Percentiles rank a stretch among this genome's conserved stretches.
Evolutionary conservation across 2,888 invertebrate genomes (phyloP).

Genomic region (Acleris literana): DNA sequence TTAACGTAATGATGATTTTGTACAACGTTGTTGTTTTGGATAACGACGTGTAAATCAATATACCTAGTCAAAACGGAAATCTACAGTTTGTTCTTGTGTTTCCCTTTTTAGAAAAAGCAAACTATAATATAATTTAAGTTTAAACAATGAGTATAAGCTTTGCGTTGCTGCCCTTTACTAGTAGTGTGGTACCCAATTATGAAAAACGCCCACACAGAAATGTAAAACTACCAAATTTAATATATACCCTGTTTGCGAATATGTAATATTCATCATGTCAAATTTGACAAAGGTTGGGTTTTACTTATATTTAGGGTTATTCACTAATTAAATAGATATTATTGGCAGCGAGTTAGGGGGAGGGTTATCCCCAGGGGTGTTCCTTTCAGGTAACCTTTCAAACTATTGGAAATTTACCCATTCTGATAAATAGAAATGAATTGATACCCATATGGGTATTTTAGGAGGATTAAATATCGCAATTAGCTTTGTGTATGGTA

Average conservation of each 20-base stretch:
- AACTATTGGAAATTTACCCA: slow-evolving; percentile 7
- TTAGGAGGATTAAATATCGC: not conserved
- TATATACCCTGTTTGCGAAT: not conserved
- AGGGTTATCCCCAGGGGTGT: slow-evolving; percentile 11
- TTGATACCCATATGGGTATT: not conserved
- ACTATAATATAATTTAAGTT: too few relatives aligned
- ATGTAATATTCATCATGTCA: not conserved
- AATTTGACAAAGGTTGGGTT: not conserved
- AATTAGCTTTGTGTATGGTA: slow-evolving; percentile 7
- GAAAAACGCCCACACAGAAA: too few relatives aligned
- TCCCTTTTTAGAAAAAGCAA: too few relatives aligned
- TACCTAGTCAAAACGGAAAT: too few relatives aligned
- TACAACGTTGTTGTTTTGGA: too few relatives aligned
- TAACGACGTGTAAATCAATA: too few relatives aligned
- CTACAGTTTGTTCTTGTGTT: too few relatives aligned
- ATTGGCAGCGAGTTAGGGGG: not conserved
- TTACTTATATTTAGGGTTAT: not conserved
- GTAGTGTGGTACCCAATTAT: too few relatives aligned
- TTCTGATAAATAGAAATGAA: slow-evolving; percentile 21
- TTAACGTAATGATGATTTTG: too few relatives aligned
- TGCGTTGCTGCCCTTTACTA: too few relatives aligned
- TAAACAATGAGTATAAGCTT: too few relatives aligned
- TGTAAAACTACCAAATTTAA: too few relatives aligned
- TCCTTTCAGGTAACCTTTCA: slow-evolving; percentile 9
- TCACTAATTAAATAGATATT: slow-evolving; percentile 5